Evolutionary conservation across 2,113 vertebrate species (phyloP), one percentile per base, ranked within the genome.

Genomic region (Cynocephalus volans): DNA sequence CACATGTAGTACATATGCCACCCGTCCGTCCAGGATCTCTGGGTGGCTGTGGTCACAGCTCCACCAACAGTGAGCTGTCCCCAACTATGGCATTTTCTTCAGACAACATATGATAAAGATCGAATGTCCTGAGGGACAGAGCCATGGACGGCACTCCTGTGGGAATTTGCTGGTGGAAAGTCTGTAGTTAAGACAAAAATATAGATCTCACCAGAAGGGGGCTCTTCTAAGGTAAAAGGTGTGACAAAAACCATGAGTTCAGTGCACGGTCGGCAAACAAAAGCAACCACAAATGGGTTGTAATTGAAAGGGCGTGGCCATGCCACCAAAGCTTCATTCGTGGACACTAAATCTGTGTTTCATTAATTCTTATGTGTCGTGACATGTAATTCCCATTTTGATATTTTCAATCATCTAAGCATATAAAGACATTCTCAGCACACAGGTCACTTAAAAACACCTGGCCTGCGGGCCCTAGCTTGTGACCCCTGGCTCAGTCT

Each of bases 291-390:
- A 4, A 56, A 5, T 2, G 3, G 6, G n/a, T 10, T 8, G 7
- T 31, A 41, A 41, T 3, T 41, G 41, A 41, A 41, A 41, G 50
- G 31, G 72, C 5, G 5, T 0, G 23, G 41, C 41, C 41, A 41
- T 0, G 2, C 15, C 3, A 8, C 10, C 0, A 1, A 58, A 8
- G 2, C 75, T 18, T 21, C 0, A 26, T 0, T 41, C n/a, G 5
- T 0, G 15, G 33, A 64, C 4, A 3, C 56, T 0, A 26, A 13
- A 5, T 12, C 3, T 21, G 41, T 14, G 21, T 13, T 41, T 33
- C 75, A 6, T 41, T 41, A 41, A 41, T 41, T 41, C 41, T 41
- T 41, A 41, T 41, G 41, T 41, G 41, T 41, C 41, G 4, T 41
- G 41, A 41, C 41, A 41, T 2, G 1, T 5, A 13, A 48, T 48